Evolutionary conservation across 1,140 invertebrate species (phyloP).

Genomic region (Atta colombica): DNA sequence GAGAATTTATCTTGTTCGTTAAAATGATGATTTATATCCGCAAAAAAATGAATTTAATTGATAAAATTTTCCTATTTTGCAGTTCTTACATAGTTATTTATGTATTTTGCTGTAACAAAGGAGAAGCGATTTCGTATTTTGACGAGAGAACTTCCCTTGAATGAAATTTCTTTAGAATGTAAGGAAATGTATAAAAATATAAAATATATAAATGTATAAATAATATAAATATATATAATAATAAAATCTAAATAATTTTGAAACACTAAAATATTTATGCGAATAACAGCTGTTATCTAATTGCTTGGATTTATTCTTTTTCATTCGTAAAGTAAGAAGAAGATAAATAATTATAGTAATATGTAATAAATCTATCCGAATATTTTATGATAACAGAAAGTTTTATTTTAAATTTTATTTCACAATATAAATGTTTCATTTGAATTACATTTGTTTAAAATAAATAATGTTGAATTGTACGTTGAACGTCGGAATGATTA

Average conservation of each 20-base stretch:
- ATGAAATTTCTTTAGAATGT: not conserved
- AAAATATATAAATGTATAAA: no score
- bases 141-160: not conserved
- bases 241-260: not conserved
- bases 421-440: not conserved
- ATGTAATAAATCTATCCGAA: not conserved
- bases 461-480: not conserved
- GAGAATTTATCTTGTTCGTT: not conserved
- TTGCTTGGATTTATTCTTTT: not conserved
- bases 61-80: not conserved
- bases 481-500: not conserved
- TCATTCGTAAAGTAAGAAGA: not conserved
- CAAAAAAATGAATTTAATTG: not conserved
- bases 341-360: conserved; percentile 1
- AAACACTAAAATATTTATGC: not conserved
- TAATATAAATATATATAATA: no score
- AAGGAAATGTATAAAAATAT: not conserved
- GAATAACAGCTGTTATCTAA: not conserved
- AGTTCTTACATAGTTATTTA: not conserved
- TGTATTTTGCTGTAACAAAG: not conserved
- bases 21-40: conserved; percentile 3
- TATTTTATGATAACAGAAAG: not conserved
- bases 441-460: not conserved
- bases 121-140: not conserved
- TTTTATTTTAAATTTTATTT: conserved; percentile 3